Percentiles rank a stretch among this genome's conserved stretches.
Conservation (phyloP, 2,888 invertebrate species). For the Plebejus anna region DNA sequence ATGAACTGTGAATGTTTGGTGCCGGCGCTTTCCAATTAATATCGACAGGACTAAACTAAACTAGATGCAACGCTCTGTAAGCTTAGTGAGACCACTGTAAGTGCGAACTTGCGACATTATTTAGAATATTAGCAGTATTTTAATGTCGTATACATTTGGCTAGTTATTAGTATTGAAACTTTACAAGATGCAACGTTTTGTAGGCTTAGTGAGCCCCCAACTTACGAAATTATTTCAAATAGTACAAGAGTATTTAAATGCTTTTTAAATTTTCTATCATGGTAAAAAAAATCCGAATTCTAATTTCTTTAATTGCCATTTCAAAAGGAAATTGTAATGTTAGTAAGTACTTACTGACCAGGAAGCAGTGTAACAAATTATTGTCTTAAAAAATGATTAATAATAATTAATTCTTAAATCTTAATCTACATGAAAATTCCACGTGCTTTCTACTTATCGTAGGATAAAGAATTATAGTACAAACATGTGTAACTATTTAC, state of each 20-base stretch:
- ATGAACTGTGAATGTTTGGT: background rate
- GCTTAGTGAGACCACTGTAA: background rate
- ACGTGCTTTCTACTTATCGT: background rate
- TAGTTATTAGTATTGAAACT: too few species aligned
- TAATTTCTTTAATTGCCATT: too few species aligned
- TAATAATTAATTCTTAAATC: background rate
- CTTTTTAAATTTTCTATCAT: too few species aligned
- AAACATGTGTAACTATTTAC: background rate
- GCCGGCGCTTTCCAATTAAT: slow-evolving; percentile 1
- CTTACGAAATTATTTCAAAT: too few species aligned
- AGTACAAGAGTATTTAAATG: too few species aligned
- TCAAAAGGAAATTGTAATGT: too few species aligned
- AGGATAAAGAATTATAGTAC: background rate
- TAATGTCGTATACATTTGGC: too few species aligned
- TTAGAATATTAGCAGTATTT: too few species aligned
- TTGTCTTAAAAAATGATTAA: background rate
- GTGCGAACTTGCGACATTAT: background rate
- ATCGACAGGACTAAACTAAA: background rate
- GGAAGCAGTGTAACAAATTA: background rate
- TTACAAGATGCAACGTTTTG: too few species aligned
- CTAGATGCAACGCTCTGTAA: background rate
- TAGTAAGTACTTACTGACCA: background rate
- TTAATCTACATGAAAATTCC: background rate
- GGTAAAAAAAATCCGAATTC: too few species aligned
- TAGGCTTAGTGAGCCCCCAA: too few species aligned